Evolutionary conservation across 2,888 invertebrate species (phyloP), one percentile per base, ranked within the genome.

Genomic region (Atherix ibis): DNA sequence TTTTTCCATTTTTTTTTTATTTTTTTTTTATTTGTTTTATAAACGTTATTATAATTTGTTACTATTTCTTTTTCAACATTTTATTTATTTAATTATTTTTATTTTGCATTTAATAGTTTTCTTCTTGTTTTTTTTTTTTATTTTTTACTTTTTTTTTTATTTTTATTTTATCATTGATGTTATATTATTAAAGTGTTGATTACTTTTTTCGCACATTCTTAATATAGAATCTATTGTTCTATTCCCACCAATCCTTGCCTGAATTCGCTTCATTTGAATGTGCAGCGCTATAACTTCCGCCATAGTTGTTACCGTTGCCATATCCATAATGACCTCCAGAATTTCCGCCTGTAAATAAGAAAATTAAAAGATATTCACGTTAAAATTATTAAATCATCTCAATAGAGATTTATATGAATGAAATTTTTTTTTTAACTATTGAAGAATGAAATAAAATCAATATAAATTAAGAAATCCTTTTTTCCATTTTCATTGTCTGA

Each of bases 211-310:
- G n/a, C n/a, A n/a, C n/a, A n/a, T n/a, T n/a, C n/a, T n/a, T n/a
- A n/a, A n/a, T n/a, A n/a, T 46, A 37, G 24, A 14, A 34, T 34
- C 13, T 4, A 22, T 9, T 51, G 50, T 52, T 55, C 45, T 52
- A 53, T 43, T 53, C 58, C 66, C 66, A 67, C 66, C 66, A 66
- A 40, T 66, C 66, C 24, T 64, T 59, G 37, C 57, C 62, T 40
- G 54, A 62, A 41, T 54, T 53, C 41, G 55, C 53, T 43, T 55
- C 53, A 42, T 55, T 53, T 39, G 53, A 50, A 30, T 60, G 63
- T 40, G 61, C 59, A 36, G 62, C 64, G 39, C 62, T 65, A 37
- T 62, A 55, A 19, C 54, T 54, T 35, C 64, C 66, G 44, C 69
- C 66, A 30, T 66, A 58, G 35, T 67, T 64, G 36, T 66, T 64